Conservation (phyloP, 2,888 invertebrate genomes). For the Macrosiphum euphorbiae region DNA sequence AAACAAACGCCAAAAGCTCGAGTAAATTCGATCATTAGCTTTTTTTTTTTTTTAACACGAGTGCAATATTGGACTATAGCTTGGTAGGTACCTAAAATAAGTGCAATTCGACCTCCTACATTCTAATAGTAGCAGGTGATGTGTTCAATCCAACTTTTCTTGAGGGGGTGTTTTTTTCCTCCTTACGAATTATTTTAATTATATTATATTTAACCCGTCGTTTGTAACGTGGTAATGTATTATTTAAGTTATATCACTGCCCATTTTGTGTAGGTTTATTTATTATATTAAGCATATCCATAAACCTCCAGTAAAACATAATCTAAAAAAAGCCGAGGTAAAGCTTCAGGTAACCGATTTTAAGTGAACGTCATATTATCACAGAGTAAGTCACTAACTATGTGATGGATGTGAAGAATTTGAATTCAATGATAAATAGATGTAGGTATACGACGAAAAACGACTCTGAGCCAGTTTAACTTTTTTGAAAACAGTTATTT, state of each 20-base stretch:
- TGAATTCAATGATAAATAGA: background rate
- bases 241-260: too few relatives aligned
- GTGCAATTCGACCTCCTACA: background rate
- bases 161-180: background rate
- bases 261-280: background rate
- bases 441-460: background rate
- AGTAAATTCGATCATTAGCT: background rate
- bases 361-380: background rate
- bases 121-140: background rate
- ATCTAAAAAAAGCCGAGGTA: background rate
- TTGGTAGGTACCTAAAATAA: background rate
- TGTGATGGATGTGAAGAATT: background rate
- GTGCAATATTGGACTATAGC: background rate
- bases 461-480: background rate
- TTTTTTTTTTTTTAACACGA: background rate
- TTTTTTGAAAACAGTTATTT: too few relatives aligned
- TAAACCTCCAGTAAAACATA: background rate
- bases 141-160: background rate
- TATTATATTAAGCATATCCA: background rate
- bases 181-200: background rate
- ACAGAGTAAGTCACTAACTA: background rate
- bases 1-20: background rate
- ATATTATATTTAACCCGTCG: background rate
- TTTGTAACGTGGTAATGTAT: background rate
- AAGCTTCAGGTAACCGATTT: background rate